Evolutionary conservation across 2,888 invertebrate species (phyloP), one percentile per base, ranked within the genome.

Genomic region (Diloba caeruleocephala): DNA sequence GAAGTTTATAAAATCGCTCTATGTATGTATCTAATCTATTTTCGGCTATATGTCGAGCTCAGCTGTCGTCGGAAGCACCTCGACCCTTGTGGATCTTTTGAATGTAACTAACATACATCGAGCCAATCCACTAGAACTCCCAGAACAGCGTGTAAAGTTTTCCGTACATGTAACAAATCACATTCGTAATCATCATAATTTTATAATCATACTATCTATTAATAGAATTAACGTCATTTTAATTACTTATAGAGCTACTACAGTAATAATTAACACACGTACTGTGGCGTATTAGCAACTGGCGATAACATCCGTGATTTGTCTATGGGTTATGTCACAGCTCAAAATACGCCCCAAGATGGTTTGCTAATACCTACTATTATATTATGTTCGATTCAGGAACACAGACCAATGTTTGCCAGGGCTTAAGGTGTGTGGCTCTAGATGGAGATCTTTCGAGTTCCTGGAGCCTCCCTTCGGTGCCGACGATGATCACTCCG

Each of bases 291-390:
- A 57, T 48, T 58, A 63, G 37, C 55, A 37, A 57, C 12, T 51
- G 31, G 13, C 48, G 31, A 57, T 59, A 37, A 45, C 15, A 10
- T 49, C 28, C 53, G 51, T 34, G 23, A 25, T 21, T 7, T 21
- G 21, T 21, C 5, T 7, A 21, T 21, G 6, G 26, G 42, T 70
- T 71, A 74, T 66, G 57, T 74, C 73, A 76, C 43, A 44, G 17
- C 25, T 53, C 44, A 19, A 72, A 59, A 65, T 68, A 66, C 39
- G n/a, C 46, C 38, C 29, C 46, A 34, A 21, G 6, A 21, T 4
- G 21, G 51, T 74, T 73, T 75, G 68, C 58, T 67, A 50, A 56
- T 43, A 55, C 56, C 58, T 25, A 17, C 12, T 17, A 14, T 21
- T 6, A 10, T 14, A 6, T 25, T 9, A 8, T 21, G 29, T 8